Evolutionary conservation across 2,888 invertebrate species (phyloP).

Genomic region (Lasiommata megera): DNA sequence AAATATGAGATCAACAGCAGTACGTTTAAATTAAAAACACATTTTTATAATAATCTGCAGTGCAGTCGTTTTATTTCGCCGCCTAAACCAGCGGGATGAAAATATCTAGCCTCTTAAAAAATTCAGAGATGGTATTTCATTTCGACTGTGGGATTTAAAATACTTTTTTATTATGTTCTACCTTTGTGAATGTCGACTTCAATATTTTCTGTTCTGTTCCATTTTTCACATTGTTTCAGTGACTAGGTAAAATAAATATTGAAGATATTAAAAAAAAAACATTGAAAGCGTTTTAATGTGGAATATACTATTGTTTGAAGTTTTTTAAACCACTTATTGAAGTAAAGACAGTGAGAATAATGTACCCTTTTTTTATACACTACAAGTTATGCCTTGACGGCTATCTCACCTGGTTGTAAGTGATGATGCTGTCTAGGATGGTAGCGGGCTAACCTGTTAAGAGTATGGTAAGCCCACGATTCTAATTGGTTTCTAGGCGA

Average conservation of each 20-base stretch:
- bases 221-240: not conserved
- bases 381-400: too few species aligned
- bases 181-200: not conserved
- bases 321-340: too few species aligned
- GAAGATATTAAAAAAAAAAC: too few species aligned
- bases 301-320: too few species aligned
- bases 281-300: too few species aligned
- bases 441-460: too few species aligned
- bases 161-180: conserved; percentile 8
- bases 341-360: too few species aligned
- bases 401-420: too few species aligned
- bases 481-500: too few species aligned
- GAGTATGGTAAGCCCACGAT: too few species aligned
- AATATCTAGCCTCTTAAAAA: conserved; percentile 24
- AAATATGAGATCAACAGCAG: conserved; percentile 71
- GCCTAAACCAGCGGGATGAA: conserved; percentile 24
- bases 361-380: too few species aligned
- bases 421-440: too few species aligned
- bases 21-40: conserved; percentile 71
- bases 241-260: not conserved
- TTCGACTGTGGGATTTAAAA: not conserved
- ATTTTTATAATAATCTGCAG: conserved; percentile 64
- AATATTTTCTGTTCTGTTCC: not conserved
- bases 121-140: conserved; percentile 11
- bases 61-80: conserved; percentile 37